A percentile compares a stretch with the other conserved stretches of the same genome.
Evolutionary conservation across 2,113 vertebrate species (phyloP).

Genomic region (Leuciscus idus): DNA sequence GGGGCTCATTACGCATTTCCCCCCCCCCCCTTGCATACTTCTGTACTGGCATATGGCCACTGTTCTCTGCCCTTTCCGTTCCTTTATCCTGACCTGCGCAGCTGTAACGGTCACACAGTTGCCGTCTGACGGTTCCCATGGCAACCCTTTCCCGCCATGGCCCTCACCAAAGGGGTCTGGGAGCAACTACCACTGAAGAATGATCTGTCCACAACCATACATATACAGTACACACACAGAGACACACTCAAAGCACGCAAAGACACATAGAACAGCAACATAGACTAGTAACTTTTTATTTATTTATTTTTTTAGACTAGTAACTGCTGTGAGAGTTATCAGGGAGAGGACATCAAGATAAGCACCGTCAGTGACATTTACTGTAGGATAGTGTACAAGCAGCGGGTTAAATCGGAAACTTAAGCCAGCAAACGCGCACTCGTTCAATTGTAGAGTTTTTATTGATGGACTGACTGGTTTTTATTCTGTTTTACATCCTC

Average conservation of each 20-base stretch:
- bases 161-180: slow-evolving; percentile 1
- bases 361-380: slow-evolving; percentile 6
- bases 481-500: slow-evolving; percentile 37
- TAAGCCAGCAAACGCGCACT: too few species aligned
- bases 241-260: not conserved
- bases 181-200: slow-evolving; percentile 11
- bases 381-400: not conserved
- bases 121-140: slow-evolving; percentile 42
- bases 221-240: not conserved
- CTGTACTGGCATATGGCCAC: slow-evolving; percentile 2
- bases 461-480: not conserved
- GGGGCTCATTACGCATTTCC: slow-evolving; percentile 19
- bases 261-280: slow-evolving; percentile 31
- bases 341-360: not conserved
- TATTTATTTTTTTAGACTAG: too few species aligned
- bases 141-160: slow-evolving; percentile 31
- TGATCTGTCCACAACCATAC: not conserved
- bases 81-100: slow-evolving; percentile 32
- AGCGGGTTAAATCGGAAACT: not conserved
- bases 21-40: not conserved
- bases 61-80: slow-evolving; percentile 11
- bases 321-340: slow-evolving; percentile 16
- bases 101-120: slow-evolving; percentile 33
- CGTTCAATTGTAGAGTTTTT: not conserved
- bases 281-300: slow-evolving; percentile 24